Evolutionary conservation across 2,888 invertebrate genomes (phyloP), one percentile per base, ranked within the genome.

Genomic region (Tachystola acroxantha): DNA sequence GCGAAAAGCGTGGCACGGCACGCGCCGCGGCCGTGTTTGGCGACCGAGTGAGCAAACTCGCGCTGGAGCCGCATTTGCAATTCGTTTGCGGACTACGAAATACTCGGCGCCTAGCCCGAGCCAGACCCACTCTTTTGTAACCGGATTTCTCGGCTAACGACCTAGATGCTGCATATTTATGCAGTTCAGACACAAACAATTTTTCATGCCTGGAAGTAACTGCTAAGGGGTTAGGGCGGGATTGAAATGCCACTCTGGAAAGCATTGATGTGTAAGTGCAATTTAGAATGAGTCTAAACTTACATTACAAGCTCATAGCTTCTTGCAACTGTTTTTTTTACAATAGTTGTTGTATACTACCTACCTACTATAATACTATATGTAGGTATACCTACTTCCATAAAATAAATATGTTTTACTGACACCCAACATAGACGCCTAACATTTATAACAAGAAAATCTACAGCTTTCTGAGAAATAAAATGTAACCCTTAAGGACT

Each of bases 141-240:
- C 69, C 61, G 65, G 70, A 75, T 80, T 78, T 76, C 64, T 65
- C 68, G 64, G 71, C 68, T 77, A 74, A 79, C 74, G 79, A 77
- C 75, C 71, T 62, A 69, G 62, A 64, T 64, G 67, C 64, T 70
- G 71, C 63, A 72, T 69, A 70, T 75, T 75, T 77, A 72, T 74
- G 64, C 64, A 69, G 62, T 70, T 67, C 56, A 56, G 64, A 68
- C 66, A 68, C 65, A 70, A 54, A 63, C 48, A 50, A 44, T 64
- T 64, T 68, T 65, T 67, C 57, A 51, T 59, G 56, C 52, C 57
- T 49, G 10, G 22, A 14, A 30, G 12, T 24, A 36, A 13, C 14
- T n/a, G 27, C 26, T 34, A 14, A 33, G 33, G 22, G 24, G 19
- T 12, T 34, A 11, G 7, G 1, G 10, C 3, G 10, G 10, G 22